Conservation (phyloP, 2,797 vertebrate genomes). For the Synanceia verrucosa region DNA sequence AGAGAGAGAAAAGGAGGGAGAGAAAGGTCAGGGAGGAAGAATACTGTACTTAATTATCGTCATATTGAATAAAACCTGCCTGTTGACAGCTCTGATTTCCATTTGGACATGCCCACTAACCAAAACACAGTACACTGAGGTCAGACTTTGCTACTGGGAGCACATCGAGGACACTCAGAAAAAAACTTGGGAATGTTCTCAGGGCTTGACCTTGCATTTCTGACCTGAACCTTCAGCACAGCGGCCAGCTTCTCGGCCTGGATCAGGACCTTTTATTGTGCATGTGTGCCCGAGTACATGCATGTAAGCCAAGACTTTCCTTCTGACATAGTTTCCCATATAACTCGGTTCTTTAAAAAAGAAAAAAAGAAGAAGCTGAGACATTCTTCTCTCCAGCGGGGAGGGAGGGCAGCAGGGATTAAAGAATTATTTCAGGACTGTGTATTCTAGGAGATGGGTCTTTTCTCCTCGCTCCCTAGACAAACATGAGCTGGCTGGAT, state of each 20-base stretch:
- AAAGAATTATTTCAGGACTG: conserved; percentile 81
- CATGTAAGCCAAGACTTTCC: conserved; percentile 67
- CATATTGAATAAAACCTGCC: conserved; percentile 25
- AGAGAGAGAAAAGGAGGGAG: conserved; percentile 13
- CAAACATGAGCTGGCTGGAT: conserved; percentile 80
- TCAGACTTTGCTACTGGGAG: conserved; percentile 9
- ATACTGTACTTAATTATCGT: conserved; percentile 31
- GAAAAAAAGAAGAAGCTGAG: conserved; percentile 55
- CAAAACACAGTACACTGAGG: conserved; percentile 1
- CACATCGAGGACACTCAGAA: conserved; percentile 18
- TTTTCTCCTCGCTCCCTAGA: conserved; percentile 76
- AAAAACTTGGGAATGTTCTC: conserved; percentile 55
- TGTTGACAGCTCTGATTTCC: conserved; percentile 16
- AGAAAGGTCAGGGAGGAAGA: conserved; percentile 37
- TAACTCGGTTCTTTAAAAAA: conserved; percentile 50
- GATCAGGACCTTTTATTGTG: conserved; percentile 23
- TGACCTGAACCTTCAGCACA: conserved; percentile 45
- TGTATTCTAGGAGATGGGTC: conserved; percentile 83
- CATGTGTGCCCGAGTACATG: conserved; percentile 7
- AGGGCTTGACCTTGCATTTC: conserved; percentile 54
- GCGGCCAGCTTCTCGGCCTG: conserved; percentile 46
- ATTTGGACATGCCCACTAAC: conserved; percentile 22
- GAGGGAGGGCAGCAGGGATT: conserved; percentile 65
- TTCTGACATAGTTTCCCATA: conserved; percentile 83
- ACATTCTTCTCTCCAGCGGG: conserved; percentile 67